These are phyloP conservation scores for Oncorhynchus tshawytscha DNA, from an alignment of 2,113 vertebrate genomes.

Conservation along the genomic window DNA sequence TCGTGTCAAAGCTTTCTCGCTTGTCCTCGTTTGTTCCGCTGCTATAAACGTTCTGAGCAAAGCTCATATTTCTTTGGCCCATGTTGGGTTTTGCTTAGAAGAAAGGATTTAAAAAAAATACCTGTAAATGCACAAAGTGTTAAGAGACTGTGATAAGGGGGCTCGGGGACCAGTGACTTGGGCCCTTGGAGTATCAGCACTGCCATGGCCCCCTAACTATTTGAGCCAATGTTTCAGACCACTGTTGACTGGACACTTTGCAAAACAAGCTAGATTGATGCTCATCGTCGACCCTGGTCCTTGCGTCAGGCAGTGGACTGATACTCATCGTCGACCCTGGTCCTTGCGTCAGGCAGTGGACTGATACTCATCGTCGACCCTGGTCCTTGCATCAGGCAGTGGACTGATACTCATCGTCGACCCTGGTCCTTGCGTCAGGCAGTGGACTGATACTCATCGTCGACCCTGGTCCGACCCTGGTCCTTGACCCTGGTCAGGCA, in stretches of 20 bases:
- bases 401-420: too few species aligned
- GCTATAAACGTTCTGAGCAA: slow-evolving; percentile 44
- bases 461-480: too few species aligned
- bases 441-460: too few species aligned
- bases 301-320: too few species aligned
- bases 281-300: too few species aligned
- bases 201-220: not conserved
- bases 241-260: not conserved
- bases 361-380: not conserved
- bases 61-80: slow-evolving; percentile 38
- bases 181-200: not conserved
- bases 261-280: not conserved
- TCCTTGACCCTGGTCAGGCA: too few species aligned
- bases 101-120: not conserved
- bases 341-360: not conserved
- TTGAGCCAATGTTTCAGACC: not conserved
- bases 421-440: too few species aligned
- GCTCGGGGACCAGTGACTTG: not conserved
- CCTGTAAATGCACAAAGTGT: slow-evolving; percentile 33
- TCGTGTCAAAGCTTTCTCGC: slow-evolving; percentile 30
- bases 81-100: slow-evolving; percentile 49
- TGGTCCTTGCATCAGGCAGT: too few species aligned
- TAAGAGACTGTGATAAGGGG: not conserved
- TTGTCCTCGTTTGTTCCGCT: slow-evolving; percentile 33
- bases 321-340: too few species aligned